Conservation (phyloP, 2,113 vertebrate species). For the Peromyscus californicus region DNA sequence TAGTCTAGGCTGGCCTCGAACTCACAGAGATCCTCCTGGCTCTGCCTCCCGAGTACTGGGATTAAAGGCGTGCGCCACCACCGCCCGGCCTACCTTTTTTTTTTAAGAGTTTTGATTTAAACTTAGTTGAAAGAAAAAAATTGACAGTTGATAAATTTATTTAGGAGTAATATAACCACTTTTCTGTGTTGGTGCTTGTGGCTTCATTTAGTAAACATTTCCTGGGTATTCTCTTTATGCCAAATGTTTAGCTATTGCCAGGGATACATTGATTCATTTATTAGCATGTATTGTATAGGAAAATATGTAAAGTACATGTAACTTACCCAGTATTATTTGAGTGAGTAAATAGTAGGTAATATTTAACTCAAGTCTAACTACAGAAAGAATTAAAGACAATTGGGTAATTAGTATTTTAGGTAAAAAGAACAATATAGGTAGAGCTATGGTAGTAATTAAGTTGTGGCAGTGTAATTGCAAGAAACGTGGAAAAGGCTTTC, state of each 20-base stretch:
- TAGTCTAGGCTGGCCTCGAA: no score
- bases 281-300: neutral
- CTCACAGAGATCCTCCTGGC: no score
- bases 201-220: slow-evolving; percentile 15
- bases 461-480: neutral
- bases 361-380: neutral
- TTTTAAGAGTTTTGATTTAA: slow-evolving; percentile 10
- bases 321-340: neutral
- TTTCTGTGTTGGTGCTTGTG: neutral
- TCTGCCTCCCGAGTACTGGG: no score
- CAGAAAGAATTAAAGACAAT: neutral
- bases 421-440: neutral
- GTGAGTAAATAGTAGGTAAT: neutral
- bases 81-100: no score
- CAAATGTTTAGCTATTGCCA: slow-evolving; percentile 17
- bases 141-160: slow-evolving; percentile 25
- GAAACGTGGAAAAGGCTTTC: neutral
- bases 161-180: neutral
- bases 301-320: neutral
- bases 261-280: neutral
- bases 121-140: slow-evolving; percentile 12
- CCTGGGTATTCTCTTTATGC: neutral
- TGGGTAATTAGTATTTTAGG: neutral
- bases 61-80: no score
- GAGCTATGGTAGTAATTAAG: neutral